These are phyloP conservation scores for Morelia viridis DNA, from an alignment of 2,797 vertebrate species.

Conservation along the genomic window DNA sequence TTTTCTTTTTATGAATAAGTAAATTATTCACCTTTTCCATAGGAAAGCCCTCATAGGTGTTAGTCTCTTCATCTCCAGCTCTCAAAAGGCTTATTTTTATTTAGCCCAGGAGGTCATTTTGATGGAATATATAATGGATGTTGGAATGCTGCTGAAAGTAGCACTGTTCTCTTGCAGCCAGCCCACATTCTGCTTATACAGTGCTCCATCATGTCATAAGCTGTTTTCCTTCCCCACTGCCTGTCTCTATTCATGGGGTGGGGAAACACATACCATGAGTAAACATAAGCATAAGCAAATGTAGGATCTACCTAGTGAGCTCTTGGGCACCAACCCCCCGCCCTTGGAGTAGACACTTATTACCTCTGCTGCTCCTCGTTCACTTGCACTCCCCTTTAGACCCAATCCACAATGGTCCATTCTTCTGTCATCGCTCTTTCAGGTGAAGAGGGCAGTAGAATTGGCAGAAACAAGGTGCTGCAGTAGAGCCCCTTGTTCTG, in stretches of 20 bases:
- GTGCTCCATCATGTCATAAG: not conserved
- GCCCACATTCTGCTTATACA: not conserved
- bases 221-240: not conserved
- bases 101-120: not conserved
- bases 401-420: not conserved
- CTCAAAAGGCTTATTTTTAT: not conserved
- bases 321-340: not conserved
- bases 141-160: not conserved
- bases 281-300: not conserved
- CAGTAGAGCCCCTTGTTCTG: not conserved
- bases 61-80: not conserved
- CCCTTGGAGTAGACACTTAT: no score
- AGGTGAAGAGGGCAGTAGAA: not conserved
- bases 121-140: not conserved
- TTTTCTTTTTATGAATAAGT: conserved; percentile 45
- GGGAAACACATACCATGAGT: not conserved
- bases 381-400: not conserved
- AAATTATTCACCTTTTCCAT: conserved; percentile 34
- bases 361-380: not conserved
- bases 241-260: not conserved
- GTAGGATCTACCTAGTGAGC: not conserved
- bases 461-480: not conserved
- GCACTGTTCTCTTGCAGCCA: not conserved
- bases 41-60: not conserved
- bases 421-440: not conserved